These are phyloP conservation scores for Pica pica DNA, from an alignment of 2,113 vertebrate genomes.

Conservation along the genomic window DNA sequence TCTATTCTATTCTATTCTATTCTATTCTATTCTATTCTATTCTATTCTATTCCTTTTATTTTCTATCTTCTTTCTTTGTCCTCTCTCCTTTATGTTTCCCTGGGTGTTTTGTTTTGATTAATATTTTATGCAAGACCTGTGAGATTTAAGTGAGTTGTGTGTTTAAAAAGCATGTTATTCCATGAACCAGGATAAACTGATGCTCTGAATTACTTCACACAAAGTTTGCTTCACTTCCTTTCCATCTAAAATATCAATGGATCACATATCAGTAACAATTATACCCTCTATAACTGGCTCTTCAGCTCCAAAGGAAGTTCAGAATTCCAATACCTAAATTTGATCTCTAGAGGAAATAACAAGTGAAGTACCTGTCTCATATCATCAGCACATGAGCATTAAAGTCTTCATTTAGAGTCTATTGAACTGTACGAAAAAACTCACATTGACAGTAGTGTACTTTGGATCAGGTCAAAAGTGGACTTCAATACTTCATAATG, in stretches of 20 bases:
- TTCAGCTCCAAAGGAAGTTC: slow-evolving; percentile 48
- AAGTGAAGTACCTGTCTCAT: slow-evolving; percentile 36
- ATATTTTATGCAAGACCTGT: background rate
- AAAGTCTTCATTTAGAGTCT: background rate
- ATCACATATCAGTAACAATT: slow-evolving; percentile 42
- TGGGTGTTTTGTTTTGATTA: background rate
- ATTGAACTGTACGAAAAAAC: background rate
- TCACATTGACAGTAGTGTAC: background rate
- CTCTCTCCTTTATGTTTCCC: background rate
- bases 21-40: background rate
- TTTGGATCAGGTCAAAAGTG: background rate
- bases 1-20: background rate
- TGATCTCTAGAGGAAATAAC: slow-evolving; percentile 60
- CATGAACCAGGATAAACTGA: background rate
- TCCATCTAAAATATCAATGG: slow-evolving; percentile 11
- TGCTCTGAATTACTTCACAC: background rate
- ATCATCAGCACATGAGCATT: slow-evolving; percentile 43
- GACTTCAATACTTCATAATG: background rate
- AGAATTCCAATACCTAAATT: slow-evolving; percentile 53
- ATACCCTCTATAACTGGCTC: background rate
- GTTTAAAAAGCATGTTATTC: background rate
- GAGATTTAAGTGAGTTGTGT: background rate
- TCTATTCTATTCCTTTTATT: background rate
- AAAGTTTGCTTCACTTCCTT: slow-evolving; percentile 36
- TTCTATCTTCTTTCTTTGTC: background rate